Percentiles rank a stretch among this genome's conserved stretches.
These are phyloP conservation scores for Sacculina carcini DNA, from an alignment of 2,888 invertebrate species.

Conservation along the genomic window DNA sequence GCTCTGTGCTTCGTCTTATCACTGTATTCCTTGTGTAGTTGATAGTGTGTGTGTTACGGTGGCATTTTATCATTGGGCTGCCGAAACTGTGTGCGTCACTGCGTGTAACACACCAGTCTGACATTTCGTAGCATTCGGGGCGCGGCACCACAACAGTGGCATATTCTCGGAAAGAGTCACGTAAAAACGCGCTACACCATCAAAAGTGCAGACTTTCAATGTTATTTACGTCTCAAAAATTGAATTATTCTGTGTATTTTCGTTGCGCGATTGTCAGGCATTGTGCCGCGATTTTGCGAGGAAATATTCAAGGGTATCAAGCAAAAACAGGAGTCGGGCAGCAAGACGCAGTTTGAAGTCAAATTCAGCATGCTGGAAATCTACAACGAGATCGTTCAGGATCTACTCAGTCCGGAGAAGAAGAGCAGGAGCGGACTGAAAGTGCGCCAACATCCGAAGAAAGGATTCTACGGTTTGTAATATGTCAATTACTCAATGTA, in stretches of 20 bases:
- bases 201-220: too few species aligned
- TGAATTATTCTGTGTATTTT: too few species aligned
- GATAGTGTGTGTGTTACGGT: too few species aligned
- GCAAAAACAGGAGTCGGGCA: conserved; percentile 20
- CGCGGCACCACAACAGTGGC: neutral
- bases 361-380: conserved; percentile 30
- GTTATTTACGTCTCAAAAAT: neutral
- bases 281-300: conserved; percentile 28
- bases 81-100: too few species aligned
- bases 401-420: conserved; percentile 22
- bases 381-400: conserved; percentile 29
- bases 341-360: conserved; percentile 20
- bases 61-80: too few species aligned
- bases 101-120: too few species aligned
- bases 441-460: conserved; percentile 28
- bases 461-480: conserved; percentile 27
- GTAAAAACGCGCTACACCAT: too few species aligned
- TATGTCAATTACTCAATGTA: too few species aligned
- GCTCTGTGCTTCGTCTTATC: too few species aligned
- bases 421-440: conserved; percentile 23
- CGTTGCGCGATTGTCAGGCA: conserved; percentile 19
- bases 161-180: neutral
- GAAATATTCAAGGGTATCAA: conserved; percentile 26
- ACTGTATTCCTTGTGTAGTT: too few species aligned
- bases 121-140: too few species aligned